Base-by-base conservation (phyloP, 2,797 vertebrate species). In the Jordanella pulchra region DNA sequence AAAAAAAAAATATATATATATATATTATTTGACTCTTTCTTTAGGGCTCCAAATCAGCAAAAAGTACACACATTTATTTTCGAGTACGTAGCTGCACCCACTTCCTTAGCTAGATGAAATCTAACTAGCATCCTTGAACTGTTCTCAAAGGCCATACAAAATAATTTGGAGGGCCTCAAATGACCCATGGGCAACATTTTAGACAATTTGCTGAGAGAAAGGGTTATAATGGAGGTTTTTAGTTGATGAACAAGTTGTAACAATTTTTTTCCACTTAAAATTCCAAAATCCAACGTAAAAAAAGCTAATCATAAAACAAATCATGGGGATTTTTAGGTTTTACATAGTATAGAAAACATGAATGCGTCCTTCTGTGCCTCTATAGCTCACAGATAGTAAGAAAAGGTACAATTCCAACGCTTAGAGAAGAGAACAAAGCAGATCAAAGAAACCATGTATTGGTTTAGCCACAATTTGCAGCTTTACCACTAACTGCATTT, bases 401-500 rank as follows among this genome's bases (percentile, higher is more conserved):
- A 30, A 15, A 30, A 45, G n/a, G n/a, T 55, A 30, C 39, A 65
- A 28, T 32, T 21, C 32, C 73, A 63, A 64, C 15, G 50, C 1
- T 39, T 58, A 65, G 66, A 45, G 27, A 28, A 30, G 30, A 75
- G 64, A 67, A 71, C 65, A 76, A 70, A 35, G 7, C 50, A 56
- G 17, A 28, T 28, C 35, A n/a, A 48, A 55, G 48, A 71, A 28
- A 53, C 17, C 45, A 50, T 30, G 5, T 65, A 11, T 68, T 42
- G 69, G 39, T 9, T 27, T 14, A 76, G 56, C 48, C 50, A 5
- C 42, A 48, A 54, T 61, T 78, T 72, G 27, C 72, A 54, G 0
- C 53, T 70, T 58, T 56, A 51, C 69, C 28, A 30, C 45, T 14
- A 67, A 70, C 4, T 50, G 65, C 51, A 73, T 85, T 79, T 78